Evolutionary conservation across 2,888 invertebrate genomes (phyloP), one percentile per base, ranked within the genome.

Genomic region (Cotesia congregata): DNA sequence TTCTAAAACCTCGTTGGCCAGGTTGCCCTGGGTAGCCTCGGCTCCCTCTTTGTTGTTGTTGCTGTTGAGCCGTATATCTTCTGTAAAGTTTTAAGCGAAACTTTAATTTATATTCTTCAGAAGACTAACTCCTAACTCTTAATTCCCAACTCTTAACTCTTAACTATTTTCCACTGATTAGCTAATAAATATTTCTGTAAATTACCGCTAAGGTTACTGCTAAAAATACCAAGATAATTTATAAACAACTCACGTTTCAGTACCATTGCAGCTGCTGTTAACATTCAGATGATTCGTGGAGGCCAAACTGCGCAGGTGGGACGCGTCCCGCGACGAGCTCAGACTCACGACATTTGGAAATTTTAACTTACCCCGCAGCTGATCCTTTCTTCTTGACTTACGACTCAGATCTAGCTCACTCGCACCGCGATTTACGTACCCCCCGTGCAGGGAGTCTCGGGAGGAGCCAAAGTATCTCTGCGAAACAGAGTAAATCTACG

Each of bases 391-490:
- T 85, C 92, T 91, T 77, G 93, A 92, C 87, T 93, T 94, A 88
- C 92, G 92, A 85, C 94, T 94, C 83, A 95, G 92, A 90, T 95
- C 95, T 84, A 95, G 92, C 90, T 95, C 95, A 90, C 94, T 95
- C 87, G 93, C 91, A 83, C 89, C 92, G 84, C 93, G 91, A 90
- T 93, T 93, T 85, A 93, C 92, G 89, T 93, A 93, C 85, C 93
- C 93, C 83, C 93, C 92, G 83, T 93, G 92, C 88, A 94, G 92
- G 85, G 95, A 95, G 88, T 95, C 95, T 84, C 94, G 92, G 84
- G 94, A 95, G 87, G 93, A 91, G 84, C 93, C 92, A 88, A 93
- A 93, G 90, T 93, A 93, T 87, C 92, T 92, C 91, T 93, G 93
- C 87, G 85, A 84, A 82, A 87, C 85, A 83, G 85, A 87, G 83